Base-by-base conservation (phyloP, 2,797 vertebrate species). In the Onychomys leucogaster region DNA sequence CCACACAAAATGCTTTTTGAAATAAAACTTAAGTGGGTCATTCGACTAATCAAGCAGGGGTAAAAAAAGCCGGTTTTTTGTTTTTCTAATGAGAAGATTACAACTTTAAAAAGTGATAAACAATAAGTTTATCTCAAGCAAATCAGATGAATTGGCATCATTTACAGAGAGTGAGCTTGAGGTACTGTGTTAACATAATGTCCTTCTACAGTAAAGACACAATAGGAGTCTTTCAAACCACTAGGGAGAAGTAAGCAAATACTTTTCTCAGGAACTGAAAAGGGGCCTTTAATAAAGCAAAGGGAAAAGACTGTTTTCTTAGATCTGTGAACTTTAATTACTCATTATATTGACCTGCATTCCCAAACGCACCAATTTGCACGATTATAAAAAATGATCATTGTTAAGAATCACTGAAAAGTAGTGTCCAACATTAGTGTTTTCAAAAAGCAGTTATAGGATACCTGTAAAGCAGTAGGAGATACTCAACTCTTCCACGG, bases 401-500 rank as follows among this genome's bases (percentile, higher is more conserved):
- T 87, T 92, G 80, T 55, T 92, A 96, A 95, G 83, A 96, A 93
- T 34, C 78, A 78, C 27, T 57, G 65, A 67, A 89, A 55, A 89
- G 37, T 80, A 67, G 90, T 84, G 46, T n/a, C 63, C 55, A 95
- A 88, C 75, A 84, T 91, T 23, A 92, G 76, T 43, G 43, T 80
- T 94, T 97, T 73, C 52, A 71, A 41, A 92, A 95, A 91, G 65
- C 94, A 89, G 19, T 91, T 32, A 9, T 76, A 76, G 25, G 59
- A 89, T 93, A 75, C 57, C 49, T 83, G 69, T 87, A 94, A 94
- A 95, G 69, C 32, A 16, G 65, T 23, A 94, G 78, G 85, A 85
- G 94, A 89, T 41, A 29, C 63, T 78, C 52, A 67, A n/a, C 69
- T 96, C 65, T 49, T 59, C 69, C 5, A 13, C 46, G 0, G 7